Base-by-base conservation (phyloP, 2,888 invertebrate genomes). In the Nudaria mundana region DNA sequence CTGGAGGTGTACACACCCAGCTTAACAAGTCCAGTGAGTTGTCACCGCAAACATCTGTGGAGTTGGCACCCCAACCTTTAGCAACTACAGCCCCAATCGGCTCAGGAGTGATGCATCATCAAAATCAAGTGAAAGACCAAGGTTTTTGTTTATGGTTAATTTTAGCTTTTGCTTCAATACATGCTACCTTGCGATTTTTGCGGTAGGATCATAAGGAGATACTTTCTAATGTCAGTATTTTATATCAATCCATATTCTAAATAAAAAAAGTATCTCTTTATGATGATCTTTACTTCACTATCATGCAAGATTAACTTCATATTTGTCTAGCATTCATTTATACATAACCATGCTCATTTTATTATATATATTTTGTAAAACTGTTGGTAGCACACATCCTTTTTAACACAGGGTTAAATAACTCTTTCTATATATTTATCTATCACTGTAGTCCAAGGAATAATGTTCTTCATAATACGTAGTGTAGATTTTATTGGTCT, bases 81-180 rank as follows among this genome's bases (percentile, higher is more conserved):
- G 76, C 80, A 28, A 63, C 70, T 40, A 71, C 81, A 18, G 85
- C 75, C 56, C 86, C 84, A 24, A 85, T 88, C 53, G 87, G 87
- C 68, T 86, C 86, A 24, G 86, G 85, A 71, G 77, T 86, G 67
- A 64, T 63, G 46, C 86, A 85, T 65, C 83, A 82, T 69, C 68
- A 71, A 73, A 82, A 79, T 66, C 88, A 89, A 88, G 88, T 83
- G 82, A 89, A 89, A 89, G 89, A 89, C 89, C 89, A 89, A 89
- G 89, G 89, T 89, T 88, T 81, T 70, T 71, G 67, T 69, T 71
- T 64, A 63, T 54, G 58, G 58, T 64, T 68, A 57, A 65, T 70
- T 61, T 57, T 61, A 63, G 78, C 79, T 83, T 77, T 49, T 51
- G 80, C 81, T 84, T 68, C 55, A 59, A 60, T 52, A 69, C 56